A percentile compares a stretch with the other conserved stretches of the same genome.
phyloP scores from a whole-genome alignment of 2,113 vertebrate genomes.

The Erinaceus europaeus region DNA sequence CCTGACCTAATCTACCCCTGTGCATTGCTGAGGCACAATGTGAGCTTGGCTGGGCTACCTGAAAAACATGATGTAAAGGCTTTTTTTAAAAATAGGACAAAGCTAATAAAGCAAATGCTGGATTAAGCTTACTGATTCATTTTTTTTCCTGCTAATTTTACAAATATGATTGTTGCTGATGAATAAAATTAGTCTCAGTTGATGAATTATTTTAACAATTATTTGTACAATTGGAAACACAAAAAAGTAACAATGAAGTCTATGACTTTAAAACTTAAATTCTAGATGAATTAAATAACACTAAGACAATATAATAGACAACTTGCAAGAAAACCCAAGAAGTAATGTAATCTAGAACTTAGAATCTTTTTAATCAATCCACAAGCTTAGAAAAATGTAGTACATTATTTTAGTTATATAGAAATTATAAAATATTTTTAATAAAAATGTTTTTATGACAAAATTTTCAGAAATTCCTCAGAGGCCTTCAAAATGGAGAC shows the following conservation, averaged over 20 bases:
- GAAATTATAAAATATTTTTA: not conserved
- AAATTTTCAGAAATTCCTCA: not conserved
- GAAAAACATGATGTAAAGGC: not conserved
- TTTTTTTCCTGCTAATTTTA: not conserved
- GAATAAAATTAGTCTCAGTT: not conserved
- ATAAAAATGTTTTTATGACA: not conserved
- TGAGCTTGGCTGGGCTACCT: not conserved
- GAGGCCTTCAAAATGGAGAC: not conserved
- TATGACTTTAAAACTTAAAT: constrained; percentile 13
- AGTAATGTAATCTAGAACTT: not conserved
- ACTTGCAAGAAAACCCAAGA: constrained; percentile 14
- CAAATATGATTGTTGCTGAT: not conserved
- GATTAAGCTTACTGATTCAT: constrained; percentile 1
- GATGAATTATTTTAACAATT: constrained; percentile 16
- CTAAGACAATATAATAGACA: not conserved
- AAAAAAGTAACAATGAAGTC: not conserved
- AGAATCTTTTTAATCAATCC: not conserved
- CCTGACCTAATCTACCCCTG: not conserved
- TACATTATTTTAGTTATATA: not conserved
- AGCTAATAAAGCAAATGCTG: not conserved
- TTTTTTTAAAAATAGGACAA: not conserved
- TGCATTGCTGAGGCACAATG: not conserved
- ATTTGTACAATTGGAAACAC: not conserved
- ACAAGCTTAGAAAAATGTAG: not conserved
- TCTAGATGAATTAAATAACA: constrained; percentile 16